Percentiles rank a stretch among this genome's conserved stretches.
Conservation (phyloP, 2,888 invertebrate genomes). For the Opisthograptis luteolata region DNA sequence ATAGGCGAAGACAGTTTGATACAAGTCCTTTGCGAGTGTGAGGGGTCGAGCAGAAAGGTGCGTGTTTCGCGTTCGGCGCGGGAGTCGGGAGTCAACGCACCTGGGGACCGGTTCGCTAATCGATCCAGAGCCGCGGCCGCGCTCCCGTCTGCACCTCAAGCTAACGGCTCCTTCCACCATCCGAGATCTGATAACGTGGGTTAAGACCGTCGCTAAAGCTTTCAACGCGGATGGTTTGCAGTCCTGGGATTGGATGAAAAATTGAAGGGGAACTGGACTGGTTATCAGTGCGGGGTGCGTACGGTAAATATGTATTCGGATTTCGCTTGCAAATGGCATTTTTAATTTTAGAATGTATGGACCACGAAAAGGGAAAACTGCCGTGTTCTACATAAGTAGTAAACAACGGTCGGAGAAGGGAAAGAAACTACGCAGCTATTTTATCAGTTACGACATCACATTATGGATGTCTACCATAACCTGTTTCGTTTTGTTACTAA, state of each 20-base stretch:
- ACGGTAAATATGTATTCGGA: too few species aligned
- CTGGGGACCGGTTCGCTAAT: constrained; percentile 80
- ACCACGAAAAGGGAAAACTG: too few species aligned
- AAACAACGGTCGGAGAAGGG: background rate
- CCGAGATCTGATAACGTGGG: constrained; percentile 50
- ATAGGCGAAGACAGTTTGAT: background rate
- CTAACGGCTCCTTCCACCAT: constrained; percentile 75
- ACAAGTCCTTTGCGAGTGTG: background rate
- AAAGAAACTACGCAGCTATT: background rate
- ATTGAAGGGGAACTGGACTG: background rate
- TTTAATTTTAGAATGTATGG: too few species aligned
- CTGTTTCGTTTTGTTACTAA: too few species aligned
- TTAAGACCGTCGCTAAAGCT: constrained; percentile 1
- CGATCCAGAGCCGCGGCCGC: constrained; percentile 68
- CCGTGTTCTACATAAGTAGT: background rate
- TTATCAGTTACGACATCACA: too few species aligned
- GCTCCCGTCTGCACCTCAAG: constrained; percentile 78
- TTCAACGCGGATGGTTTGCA: background rate
- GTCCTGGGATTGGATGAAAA: background rate
- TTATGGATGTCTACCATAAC: too few species aligned
- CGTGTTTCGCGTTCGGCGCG: constrained; percentile 67
- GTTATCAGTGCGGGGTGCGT: too few species aligned
- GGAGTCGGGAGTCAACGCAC: constrained; percentile 78
- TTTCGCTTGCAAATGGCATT: too few species aligned
- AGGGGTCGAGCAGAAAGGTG: constrained; percentile 51